phyloP scores from a whole-genome alignment of 2,888 invertebrate genomes.

The Myathropa florea region DNA sequence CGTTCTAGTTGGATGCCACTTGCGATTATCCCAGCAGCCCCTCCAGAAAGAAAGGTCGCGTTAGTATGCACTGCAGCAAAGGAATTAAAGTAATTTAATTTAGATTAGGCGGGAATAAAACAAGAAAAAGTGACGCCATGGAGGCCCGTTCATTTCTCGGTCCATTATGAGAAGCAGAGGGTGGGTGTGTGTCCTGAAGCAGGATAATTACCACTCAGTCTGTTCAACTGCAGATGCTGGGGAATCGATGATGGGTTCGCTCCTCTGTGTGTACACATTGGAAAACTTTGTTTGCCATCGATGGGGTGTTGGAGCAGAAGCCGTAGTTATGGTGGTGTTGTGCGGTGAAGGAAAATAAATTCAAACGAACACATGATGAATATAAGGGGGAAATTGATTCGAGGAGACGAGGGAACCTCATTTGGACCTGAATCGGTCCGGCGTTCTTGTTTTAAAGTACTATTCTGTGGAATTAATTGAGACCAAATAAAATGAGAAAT shows the following conservation, averaged over 20 bases:
- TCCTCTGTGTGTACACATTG: constrained; percentile 3
- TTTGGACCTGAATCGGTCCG: not conserved
- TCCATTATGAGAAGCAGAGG: constrained; percentile 13
- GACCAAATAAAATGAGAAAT: constrained; percentile 30
- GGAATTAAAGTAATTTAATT: constrained; percentile 63
- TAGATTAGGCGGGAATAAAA: constrained; percentile 46
- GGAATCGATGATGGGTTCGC: constrained; percentile 34
- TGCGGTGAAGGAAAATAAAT: not conserved
- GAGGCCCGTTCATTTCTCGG: constrained; percentile 30
- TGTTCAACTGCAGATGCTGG: constrained; percentile 52
- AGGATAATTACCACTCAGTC: constrained; percentile 58
- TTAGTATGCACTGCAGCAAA: constrained; percentile 62
- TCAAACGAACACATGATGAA: not conserved
- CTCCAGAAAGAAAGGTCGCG: constrained; percentile 12
- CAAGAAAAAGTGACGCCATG: not conserved
- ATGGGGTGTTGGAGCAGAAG: constrained; percentile 63
- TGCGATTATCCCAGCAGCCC: not conserved
- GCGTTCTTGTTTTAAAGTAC: not conserved
- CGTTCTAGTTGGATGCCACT: not conserved
- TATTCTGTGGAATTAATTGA: constrained; percentile 36
- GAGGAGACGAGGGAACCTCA: not conserved
- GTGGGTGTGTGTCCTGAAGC: constrained; percentile 28
- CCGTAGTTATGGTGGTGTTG: constrained; percentile 29
- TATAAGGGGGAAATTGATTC: constrained; percentile 10
- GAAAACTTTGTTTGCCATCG: constrained; percentile 49